Percentiles rank a stretch among this genome's conserved stretches.
Conservation (phyloP, 2,113 vertebrate genomes). For the Neogale vison region DNA sequence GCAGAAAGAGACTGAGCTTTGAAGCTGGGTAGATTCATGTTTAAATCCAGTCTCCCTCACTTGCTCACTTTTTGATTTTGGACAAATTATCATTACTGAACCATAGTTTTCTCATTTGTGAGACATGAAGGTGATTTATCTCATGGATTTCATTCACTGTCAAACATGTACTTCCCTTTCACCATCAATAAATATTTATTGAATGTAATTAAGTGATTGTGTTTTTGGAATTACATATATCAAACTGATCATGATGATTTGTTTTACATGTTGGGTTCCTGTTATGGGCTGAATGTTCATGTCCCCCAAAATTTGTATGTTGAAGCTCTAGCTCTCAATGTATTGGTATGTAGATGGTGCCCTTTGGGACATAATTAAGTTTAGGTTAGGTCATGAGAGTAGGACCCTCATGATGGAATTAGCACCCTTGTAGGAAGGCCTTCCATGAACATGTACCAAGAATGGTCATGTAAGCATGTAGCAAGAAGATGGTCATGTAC, state of each 20-base stretch:
- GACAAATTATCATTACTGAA: neutral
- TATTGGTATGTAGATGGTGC: neutral
- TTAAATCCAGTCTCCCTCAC: neutral
- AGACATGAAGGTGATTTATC: neutral
- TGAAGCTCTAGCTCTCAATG: neutral
- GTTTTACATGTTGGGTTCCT: constrained; percentile 4
- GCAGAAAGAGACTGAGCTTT: neutral
- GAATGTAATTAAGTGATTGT: neutral
- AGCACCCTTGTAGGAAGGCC: neutral
- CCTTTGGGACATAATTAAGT: neutral
- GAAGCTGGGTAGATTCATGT: neutral
- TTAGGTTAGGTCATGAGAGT: neutral
- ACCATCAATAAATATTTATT: neutral
- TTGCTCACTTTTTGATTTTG: neutral
- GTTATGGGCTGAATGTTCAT: neutral
- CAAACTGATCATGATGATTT: neutral
- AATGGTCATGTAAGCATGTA: neutral
- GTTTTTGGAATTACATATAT: neutral
- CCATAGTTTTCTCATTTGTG: neutral
- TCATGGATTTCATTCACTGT: neutral
- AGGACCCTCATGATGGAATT: neutral
- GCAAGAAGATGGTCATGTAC: neutral
- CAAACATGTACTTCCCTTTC: neutral
- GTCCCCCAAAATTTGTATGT: neutral
- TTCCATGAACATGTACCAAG: neutral